phyloP scores from a whole-genome alignment of 2,113 vertebrate species.

The Bubo blakistoni region DNA sequence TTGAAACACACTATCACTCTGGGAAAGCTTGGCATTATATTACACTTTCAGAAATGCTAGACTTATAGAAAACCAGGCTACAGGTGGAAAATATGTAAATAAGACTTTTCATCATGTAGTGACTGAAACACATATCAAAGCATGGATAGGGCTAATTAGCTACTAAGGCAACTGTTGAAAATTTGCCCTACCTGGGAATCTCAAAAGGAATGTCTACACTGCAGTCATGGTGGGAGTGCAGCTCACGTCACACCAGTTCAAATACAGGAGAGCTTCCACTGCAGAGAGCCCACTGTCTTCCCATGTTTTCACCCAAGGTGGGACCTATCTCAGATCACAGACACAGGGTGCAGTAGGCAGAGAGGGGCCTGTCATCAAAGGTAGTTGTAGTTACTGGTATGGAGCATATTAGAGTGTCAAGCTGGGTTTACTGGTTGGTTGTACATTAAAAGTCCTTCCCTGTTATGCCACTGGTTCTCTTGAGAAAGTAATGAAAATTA shows the following conservation, averaged over 20 bases:
- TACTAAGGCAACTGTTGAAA: slow-evolving; percentile 26
- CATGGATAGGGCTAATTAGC: neutral
- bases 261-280: accelerated
- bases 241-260: accelerated
- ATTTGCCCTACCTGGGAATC: slow-evolving; percentile 14
- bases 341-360: neutral
- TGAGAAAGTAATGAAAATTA: neutral
- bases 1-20: neutral
- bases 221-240: neutral
- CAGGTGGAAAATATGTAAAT: slow-evolving; percentile 41
- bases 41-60: neutral
- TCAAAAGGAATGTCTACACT: neutral
- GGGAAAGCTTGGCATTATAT: neutral
- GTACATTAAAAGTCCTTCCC: neutral
- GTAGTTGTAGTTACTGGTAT: neutral
- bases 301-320: neutral
- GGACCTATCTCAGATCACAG: neutral
- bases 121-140: slow-evolving; percentile 35
- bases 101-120: slow-evolving; percentile 21
- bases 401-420: accelerated
- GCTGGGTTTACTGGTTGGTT: neutral
- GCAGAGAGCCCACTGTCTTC: neutral
- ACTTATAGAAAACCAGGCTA: neutral
- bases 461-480: neutral
- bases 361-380: neutral